These are phyloP conservation scores for Maccullochella peelii DNA, from an alignment of 2,113 vertebrate genomes.

Conservation along the genomic window DNA sequence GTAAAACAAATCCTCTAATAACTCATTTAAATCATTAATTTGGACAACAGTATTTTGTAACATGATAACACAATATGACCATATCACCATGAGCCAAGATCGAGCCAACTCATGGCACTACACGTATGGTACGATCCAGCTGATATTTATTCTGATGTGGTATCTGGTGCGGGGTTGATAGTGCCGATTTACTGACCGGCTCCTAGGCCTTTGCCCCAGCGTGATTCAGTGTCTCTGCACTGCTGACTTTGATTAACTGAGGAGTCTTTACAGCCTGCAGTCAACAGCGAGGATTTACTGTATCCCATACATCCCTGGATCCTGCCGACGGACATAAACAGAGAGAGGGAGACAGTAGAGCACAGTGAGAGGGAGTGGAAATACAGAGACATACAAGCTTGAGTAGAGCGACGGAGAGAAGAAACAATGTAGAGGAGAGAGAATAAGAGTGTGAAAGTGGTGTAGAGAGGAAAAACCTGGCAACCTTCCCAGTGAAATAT, in stretches of 20 bases:
- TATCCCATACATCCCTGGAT: slow-evolving; percentile 39
- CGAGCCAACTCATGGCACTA: neutral
- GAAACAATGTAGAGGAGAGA: slow-evolving; percentile 32
- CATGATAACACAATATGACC: neutral
- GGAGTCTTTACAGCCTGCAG: slow-evolving; percentile 53
- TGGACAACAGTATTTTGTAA: neutral
- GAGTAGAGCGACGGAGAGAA: slow-evolving; percentile 12
- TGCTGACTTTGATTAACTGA: slow-evolving; percentile 70
- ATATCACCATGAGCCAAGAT: neutral
- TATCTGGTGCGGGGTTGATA: slow-evolving; percentile 39
- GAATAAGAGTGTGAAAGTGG: slow-evolving; percentile 13
- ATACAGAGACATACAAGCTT: slow-evolving; percentile 7
- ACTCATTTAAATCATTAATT: neutral
- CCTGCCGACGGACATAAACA: slow-evolving; percentile 27
- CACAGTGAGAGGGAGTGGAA: slow-evolving; percentile 16
- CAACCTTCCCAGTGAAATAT: slow-evolving; percentile 45
- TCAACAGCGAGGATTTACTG: slow-evolving; percentile 54
- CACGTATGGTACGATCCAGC: neutral
- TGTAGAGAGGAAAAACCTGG: slow-evolving; percentile 30
- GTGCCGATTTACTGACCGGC: slow-evolving; percentile 44
- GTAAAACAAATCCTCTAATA: neutral
- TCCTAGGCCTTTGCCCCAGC: slow-evolving; percentile 53
- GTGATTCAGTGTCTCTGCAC: slow-evolving; percentile 54
- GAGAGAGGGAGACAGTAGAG: slow-evolving; percentile 7
- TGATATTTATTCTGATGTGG: slow-evolving; percentile 33